Conservation (phyloP, 92 coral and sea anemone species). For the Palythoa heliodiscus region DNA sequence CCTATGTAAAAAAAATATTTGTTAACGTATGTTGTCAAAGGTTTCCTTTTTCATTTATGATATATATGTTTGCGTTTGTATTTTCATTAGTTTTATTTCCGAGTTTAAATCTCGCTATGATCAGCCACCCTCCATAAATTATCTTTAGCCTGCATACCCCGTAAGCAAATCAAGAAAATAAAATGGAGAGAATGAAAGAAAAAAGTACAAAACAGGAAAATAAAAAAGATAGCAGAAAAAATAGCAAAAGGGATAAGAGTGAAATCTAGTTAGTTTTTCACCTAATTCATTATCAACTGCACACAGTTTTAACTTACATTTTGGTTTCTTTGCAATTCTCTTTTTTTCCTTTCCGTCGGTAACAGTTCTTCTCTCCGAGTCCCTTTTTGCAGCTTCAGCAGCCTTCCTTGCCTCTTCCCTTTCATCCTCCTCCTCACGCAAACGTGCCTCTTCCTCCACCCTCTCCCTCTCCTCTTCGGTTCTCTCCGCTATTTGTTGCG, state of each 20-base stretch:
- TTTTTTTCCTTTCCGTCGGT: slow-evolving; percentile 44
- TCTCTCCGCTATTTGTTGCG: slow-evolving; percentile 56
- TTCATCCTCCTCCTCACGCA: slow-evolving; percentile 44
- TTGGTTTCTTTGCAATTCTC: slow-evolving; percentile 43
- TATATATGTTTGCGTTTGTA: not conserved
- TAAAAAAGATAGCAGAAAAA: not conserved
- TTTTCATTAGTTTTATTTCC: no score
- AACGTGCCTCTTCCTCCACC: slow-evolving; percentile 14
- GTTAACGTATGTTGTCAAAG: not conserved
- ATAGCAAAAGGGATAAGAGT: not conserved
- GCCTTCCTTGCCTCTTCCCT: slow-evolving; percentile 25
- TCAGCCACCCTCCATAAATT: no score
- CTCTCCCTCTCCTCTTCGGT: slow-evolving; percentile 44
- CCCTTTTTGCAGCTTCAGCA: slow-evolving; percentile 20
- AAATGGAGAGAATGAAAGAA: no score
- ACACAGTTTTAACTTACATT: slow-evolving; percentile 25
- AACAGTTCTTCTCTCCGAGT: slow-evolving; percentile 16
- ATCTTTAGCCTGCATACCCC: no score
- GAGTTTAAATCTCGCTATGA: no score
- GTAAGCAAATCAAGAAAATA: not conserved
- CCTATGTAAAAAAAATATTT: not conserved
- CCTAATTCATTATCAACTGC: not conserved
- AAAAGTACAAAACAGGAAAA: no score
- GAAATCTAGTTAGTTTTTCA: not conserved
- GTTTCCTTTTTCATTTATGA: not conserved